These are phyloP conservation scores for Acleris laterana DNA, from an alignment of 2,888 invertebrate species.

Conservation along the genomic window DNA sequence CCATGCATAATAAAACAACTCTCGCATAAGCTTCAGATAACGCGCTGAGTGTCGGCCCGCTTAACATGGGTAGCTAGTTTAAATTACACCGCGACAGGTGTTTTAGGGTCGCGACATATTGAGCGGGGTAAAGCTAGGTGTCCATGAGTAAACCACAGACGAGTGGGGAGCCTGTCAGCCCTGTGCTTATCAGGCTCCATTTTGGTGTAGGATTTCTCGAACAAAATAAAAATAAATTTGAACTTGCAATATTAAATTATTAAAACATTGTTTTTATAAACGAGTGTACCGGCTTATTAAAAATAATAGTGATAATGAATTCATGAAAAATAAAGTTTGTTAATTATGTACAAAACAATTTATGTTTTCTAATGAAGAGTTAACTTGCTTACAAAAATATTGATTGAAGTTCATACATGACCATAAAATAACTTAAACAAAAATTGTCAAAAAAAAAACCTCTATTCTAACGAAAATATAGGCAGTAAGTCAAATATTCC, in stretches of 20 bases:
- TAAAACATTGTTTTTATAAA: not conserved
- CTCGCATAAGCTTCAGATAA: conserved; percentile 17
- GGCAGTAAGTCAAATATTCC: too few species aligned
- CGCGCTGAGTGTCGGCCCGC: conserved; percentile 9
- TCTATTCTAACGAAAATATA: too few species aligned
- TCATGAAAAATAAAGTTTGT: too few species aligned
- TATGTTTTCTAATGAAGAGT: too few species aligned
- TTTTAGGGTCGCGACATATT: conserved; percentile 23
- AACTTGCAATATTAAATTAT: not conserved
- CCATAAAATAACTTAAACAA: too few species aligned
- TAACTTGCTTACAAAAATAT: too few species aligned
- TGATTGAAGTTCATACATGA: too few species aligned
- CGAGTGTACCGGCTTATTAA: too few species aligned
- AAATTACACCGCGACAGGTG: conserved; percentile 29
- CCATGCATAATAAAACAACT: conserved; percentile 3
- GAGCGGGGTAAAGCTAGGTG: conserved; percentile 21
- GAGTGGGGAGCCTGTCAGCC: conserved; percentile 16
- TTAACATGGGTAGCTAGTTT: conserved; percentile 25
- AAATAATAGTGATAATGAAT: too few species aligned
- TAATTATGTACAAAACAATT: too few species aligned
- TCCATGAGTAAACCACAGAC: conserved; percentile 10
- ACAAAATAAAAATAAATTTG: not conserved
- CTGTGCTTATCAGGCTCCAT: not conserved
- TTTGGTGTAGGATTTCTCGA: not conserved
- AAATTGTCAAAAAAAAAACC: too few species aligned